Base-by-base conservation (phyloP, 2,888 invertebrate genomes). In the Camponotus fellah region DNA sequence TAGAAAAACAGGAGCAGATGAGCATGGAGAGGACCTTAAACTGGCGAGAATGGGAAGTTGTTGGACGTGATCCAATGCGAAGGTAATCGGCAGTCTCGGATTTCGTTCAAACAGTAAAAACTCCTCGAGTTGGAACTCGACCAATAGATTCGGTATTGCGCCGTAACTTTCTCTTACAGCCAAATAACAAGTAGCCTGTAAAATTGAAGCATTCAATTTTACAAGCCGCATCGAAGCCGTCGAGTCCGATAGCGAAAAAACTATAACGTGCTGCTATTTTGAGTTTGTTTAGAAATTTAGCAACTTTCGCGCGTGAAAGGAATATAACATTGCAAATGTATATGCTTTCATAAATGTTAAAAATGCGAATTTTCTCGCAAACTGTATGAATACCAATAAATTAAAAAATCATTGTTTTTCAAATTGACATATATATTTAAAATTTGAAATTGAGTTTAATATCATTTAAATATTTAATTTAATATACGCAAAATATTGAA, bases 51-150 rank as follows among this genome's bases (percentile, higher is more conserved):
- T 91, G 91, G 89, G 84, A 84, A 93, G 87, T 93, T 92, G 87
- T 93, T 92, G 93, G 93, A 93, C 90, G 85, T 83, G 87, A 88
- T 93, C 92, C 93, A 93, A 92, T 87, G 88, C 69, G 89, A 91
- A 92, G 91, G 91, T 93, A 91, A 92, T 92, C 92, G 91, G 90
- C 88, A 90, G 86, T 90, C 86, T 87, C 88, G 84, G 86, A 90
- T 89, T 91, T 90, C 89, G 85, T 86, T 84, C 82, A 88, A 92
- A 92, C 91, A 92, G 89, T 89, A 86, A 89, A 91, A 91, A 92
- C 90, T 89, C 85, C 87, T 85, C 83, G 86, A 90, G 88, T 90
- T 92, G 90, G 92, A 91, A 91, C 83, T 83, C 86, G 91, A 92
- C 91, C 92, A 92, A 91, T 92, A 89, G 89, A 90, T 89, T 86